Evolutionary conservation across 2,888 invertebrate species (phyloP), one percentile per base, ranked within the genome.

Genomic region (Hemistola chrysoprasaria): DNA sequence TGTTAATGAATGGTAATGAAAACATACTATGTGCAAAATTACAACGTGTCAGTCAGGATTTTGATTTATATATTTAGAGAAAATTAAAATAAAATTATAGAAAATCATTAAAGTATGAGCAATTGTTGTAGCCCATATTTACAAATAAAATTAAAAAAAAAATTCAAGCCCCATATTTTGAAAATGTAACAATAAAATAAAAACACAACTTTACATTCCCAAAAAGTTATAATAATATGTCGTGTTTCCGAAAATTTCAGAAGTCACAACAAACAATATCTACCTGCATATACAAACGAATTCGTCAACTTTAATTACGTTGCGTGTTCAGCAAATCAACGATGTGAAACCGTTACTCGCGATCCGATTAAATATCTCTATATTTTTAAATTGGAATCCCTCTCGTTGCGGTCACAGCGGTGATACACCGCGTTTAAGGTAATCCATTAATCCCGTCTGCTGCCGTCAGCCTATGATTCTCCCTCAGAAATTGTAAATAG

Each of bases 381-480:
- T 59, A 58, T 57, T 58, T 68, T 70, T 66, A 63, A 50, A 53
- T 55, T 55, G 56, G 45, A 56, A 55, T 56, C 53, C 52, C 55
- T 58, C 59, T 56, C 56, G 50, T 49, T 64, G 67, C 51, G 65
- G 63, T 58, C 51, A 57, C 53, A 60, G 53, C 48, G 57, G 55
- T 61, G 64, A 63, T 63, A 63, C 63, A 65, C 62, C 63, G 59
- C 56, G 63, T 61, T 65, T 56, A 63, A 62, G 59, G 60, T 62
- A 63, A 69, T 69, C 63, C 63, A 66, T 69, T 67, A 63, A 59
- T 47, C 43, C 48, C 40, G 33, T 31, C 53, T 49, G 40, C 48
- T 43, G 47, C 47, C 49, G 51, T 47, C 53, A 53, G 43, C 51
- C 48, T 50, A 34, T 48, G 51, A 48, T 56, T 56, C 49, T 40